A percentile compares a stretch with the other conserved stretches of the same genome.
These are phyloP conservation scores for Teleiodes luculella DNA, from an alignment of 2,888 invertebrate genomes.

Conservation along the genomic window DNA sequence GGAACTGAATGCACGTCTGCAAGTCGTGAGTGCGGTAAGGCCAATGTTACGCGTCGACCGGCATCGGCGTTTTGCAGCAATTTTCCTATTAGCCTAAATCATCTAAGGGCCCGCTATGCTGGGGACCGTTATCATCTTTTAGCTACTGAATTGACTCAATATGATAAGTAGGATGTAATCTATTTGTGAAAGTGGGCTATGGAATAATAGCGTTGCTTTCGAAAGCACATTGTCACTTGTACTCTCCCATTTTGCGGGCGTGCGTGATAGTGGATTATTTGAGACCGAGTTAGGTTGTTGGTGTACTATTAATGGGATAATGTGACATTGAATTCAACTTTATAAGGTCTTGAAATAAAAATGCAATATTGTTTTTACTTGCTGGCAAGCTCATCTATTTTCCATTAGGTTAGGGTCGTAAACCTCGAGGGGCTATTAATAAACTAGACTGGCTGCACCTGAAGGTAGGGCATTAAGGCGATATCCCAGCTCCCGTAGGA, in stretches of 20 bases:
- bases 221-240: slow-evolving; percentile 28
- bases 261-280: neutral
- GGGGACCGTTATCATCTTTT: slow-evolving; percentile 50
- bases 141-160: slow-evolving; percentile 54
- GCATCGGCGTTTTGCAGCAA: slow-evolving; percentile 56
- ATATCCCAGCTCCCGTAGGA: slow-evolving; percentile 65
- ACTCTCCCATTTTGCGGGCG: neutral
- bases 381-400: slow-evolving; percentile 40
- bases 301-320: neutral
- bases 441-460: slow-evolving; percentile 49
- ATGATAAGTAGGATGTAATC: slow-evolving; percentile 65
- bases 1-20: slow-evolving; percentile 54
- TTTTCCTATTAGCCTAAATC: slow-evolving; percentile 71
- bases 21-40: slow-evolving; percentile 70
- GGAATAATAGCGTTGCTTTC: slow-evolving; percentile 31
- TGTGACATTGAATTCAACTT: neutral
- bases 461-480: slow-evolving; percentile 62
- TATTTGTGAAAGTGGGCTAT: slow-evolving; percentile 58
- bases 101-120: slow-evolving; percentile 61
- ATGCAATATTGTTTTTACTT: slow-evolving; percentile 26
- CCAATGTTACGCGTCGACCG: slow-evolving; percentile 72
- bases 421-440: slow-evolving; percentile 57
- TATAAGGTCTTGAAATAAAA: slow-evolving; percentile 12
- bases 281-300: neutral
- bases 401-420: slow-evolving; percentile 49